Evolutionary conservation across 2,888 invertebrate species (phyloP), one percentile per base, ranked within the genome.

Genomic region (Mythimna vitellina): DNA sequence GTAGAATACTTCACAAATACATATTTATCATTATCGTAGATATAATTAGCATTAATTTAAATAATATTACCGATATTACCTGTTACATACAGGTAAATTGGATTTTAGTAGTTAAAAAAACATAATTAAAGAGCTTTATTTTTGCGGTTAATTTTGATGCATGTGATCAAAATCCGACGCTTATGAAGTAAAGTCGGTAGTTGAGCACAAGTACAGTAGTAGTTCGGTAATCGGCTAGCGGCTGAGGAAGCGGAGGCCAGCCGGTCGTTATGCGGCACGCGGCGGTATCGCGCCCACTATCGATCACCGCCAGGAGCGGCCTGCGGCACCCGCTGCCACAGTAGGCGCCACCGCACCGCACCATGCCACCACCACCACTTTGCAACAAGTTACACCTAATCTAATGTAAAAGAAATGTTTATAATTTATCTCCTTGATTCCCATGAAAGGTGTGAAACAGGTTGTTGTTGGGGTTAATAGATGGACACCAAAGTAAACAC

Each of bases 251-350:
- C 17, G 17, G 51, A 38, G 60, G 64, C 38, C 64, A 69, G 71
- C 69, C 69, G 65, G 65, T 66, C 80, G 63, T 42, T 65, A 56
- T 32, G 35, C n/a, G 58, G 58, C 58, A 22, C 70, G 64, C 80
- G 74, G 74, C 79, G 64, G 76, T 70, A 54, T 46, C 78, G 74
- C 65, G 67, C 72, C 63, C 66, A 54, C 61, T 78, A 83, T 85
- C 76, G 85, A 81, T 76, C 83, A 73, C 70, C 60, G 58, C 58
- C 35, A 61, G 46, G 49, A 60, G 65, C 60, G 62, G 62, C 72
- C 54, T 63, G 35, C 35, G 35, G 35, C 35, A 35, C 35, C 35
- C 35, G 35, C 35, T 8, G 7, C 35, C 35, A 35, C 35, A 1
- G 35, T 1, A 8, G 8, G 35, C 9, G 12, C 38, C 38, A 42